Conservation (phyloP, 2,113 vertebrate genomes). For the Gymnobelideus leadbeateri region DNA sequence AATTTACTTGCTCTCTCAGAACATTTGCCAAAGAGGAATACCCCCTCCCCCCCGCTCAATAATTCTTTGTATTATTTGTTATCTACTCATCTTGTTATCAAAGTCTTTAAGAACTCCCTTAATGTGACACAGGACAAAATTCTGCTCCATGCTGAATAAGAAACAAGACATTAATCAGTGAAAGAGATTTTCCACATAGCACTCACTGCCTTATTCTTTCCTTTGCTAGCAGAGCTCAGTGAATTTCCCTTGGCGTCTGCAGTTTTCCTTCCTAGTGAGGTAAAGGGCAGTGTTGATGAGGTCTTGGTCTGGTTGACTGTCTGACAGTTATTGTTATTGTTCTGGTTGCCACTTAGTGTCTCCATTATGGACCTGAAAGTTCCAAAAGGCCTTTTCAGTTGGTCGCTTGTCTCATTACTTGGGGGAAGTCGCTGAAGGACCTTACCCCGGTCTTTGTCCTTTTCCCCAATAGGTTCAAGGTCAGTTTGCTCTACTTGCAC, state of each 20-base stretch:
- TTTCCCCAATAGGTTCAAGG: conserved; percentile 85
- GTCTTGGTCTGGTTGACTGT: conserved; percentile 83
- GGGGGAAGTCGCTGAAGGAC: conserved; percentile 73
- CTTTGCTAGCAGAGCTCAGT: conserved; percentile 84
- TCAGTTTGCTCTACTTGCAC: conserved; percentile 90
- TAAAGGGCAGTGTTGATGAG: conserved; percentile 84
- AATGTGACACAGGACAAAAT: neutral
- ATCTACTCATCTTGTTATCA: neutral
- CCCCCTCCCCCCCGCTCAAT: too few relatives aligned
- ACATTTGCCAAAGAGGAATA: conserved; percentile 25
- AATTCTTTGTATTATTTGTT: neutral
- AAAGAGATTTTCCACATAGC: conserved; percentile 77
- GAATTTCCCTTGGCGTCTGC: conserved; percentile 87
- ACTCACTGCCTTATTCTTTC: conserved; percentile 92
- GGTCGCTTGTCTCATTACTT: conserved; percentile 80
- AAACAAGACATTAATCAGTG: neutral
- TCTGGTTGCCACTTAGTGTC: conserved; percentile 95
- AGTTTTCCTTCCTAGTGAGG: conserved; percentile 90
- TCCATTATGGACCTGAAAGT: conserved; percentile 98
- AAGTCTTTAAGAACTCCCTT: conserved; percentile 21
- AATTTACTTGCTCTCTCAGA: conserved; percentile 16
- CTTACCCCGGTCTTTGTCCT: conserved; percentile 87
- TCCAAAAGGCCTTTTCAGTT: conserved; percentile 92
- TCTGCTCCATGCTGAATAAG: neutral
- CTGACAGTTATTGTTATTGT: conserved; percentile 92